Percentiles rank a stretch among this genome's conserved stretches.
phyloP scores from a whole-genome alignment of 1,140 invertebrate species.

The Probaryconus sp. region DNA sequence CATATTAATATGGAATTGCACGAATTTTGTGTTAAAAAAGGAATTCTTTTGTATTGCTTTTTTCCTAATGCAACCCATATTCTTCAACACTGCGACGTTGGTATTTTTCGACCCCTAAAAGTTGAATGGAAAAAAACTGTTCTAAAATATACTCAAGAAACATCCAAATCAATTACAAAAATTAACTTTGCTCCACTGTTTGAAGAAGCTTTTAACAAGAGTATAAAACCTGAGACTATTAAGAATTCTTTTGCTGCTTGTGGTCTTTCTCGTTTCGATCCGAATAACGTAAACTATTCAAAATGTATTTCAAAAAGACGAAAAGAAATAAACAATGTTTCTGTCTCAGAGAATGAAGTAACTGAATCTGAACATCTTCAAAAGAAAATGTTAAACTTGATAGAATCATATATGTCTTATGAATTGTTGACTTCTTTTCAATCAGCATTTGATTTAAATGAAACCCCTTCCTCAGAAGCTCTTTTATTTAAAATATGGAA shows the following conservation, averaged over 20 bases:
- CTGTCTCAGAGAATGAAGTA: neutral
- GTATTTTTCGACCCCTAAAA: conserved; percentile 70
- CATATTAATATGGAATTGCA: conserved; percentile 57
- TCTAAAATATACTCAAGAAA: conserved; percentile 36
- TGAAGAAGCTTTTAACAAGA: conserved; percentile 47
- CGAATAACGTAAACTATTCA: conserved; percentile 65
- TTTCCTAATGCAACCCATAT: conserved; percentile 72
- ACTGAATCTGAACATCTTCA: neutral
- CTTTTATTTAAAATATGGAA: conserved; percentile 20
- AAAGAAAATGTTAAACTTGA: neutral
- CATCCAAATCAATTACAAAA: conserved; percentile 62
- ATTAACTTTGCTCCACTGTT: conserved; percentile 66
- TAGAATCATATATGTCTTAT: conserved; percentile 8
- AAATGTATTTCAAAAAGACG: conserved; percentile 57
- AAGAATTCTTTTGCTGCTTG: conserved; percentile 68
- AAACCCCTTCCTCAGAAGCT: neutral
- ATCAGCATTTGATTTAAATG: neutral
- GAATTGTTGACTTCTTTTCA: conserved; percentile 2
- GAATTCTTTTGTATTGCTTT: conserved; percentile 62
- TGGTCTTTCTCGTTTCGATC: conserved; percentile 70
- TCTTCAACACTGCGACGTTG: conserved; percentile 71
- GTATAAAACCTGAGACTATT: conserved; percentile 56
- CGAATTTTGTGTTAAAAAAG: conserved; percentile 61
- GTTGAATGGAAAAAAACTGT: conserved; percentile 66
- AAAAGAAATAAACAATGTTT: conserved; percentile 23